Conservation (phyloP, 64 coral and sea anemone species). For the Stylophora pistillata region DNA sequence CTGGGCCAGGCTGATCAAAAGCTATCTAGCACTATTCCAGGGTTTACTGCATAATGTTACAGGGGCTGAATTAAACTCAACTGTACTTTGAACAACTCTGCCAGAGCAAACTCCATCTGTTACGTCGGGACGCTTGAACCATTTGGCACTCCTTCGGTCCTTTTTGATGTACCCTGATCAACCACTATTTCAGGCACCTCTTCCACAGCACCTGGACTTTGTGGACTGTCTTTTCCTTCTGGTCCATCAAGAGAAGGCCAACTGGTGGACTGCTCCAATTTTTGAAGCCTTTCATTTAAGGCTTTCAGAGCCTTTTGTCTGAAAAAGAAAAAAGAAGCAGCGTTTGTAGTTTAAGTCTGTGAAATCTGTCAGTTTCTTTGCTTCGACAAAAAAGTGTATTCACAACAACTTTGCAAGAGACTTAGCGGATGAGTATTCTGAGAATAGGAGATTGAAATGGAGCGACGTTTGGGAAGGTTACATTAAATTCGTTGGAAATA, state of each 20-base stretch:
- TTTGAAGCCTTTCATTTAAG: conserved; percentile 72
- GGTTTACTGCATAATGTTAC: not conserved
- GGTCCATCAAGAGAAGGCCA: conserved; percentile 65
- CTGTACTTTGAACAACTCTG: not conserved
- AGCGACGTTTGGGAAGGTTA: too few species aligned
- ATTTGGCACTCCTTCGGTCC: conserved; percentile 20
- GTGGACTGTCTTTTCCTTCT: conserved; percentile 31
- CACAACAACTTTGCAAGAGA: too few species aligned
- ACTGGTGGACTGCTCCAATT: conserved; percentile 52
- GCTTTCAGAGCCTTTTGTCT: conserved; percentile 74
- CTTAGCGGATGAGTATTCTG: too few species aligned
- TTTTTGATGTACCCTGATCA: conserved; percentile 23
- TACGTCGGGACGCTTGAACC: conserved; percentile 37
- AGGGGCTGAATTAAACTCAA: not conserved
- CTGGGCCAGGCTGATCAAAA: too few species aligned
- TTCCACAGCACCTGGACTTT: conserved; percentile 1
- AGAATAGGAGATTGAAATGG: too few species aligned
- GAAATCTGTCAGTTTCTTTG: not conserved
- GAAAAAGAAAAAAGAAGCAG: not conserved
- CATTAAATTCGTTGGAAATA: too few species aligned
- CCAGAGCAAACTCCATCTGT: not conserved
- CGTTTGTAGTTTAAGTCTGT: not conserved
- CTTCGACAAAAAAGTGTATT: too few species aligned
- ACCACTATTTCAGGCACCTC: conserved; percentile 30
- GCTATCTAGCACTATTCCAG: too few species aligned